Evolutionary conservation across 2,888 invertebrate genomes (phyloP), one percentile per base, ranked within the genome.

Genomic region (Ephialtes manifestator): DNA sequence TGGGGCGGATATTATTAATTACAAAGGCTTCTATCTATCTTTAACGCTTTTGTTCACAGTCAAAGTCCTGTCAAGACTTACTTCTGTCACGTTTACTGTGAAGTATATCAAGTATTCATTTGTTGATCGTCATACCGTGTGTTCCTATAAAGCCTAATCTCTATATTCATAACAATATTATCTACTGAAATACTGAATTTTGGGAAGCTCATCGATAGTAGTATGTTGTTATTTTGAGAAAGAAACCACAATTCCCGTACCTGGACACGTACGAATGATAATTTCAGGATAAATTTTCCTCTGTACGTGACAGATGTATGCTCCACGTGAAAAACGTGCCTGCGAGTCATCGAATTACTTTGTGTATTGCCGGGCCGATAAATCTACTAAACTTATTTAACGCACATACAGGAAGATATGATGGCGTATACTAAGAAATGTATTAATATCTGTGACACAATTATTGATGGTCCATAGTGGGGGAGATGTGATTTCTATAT

Each of bases 311-410:
- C 75, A 46, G 39, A 13, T 18, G 24, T 46, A 10, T n/a, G 43
- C 43, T 58, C 24, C 55, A 53, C 58, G 58, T 60, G 18, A 31
- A 1, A 51, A 75, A 65, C 75, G 75, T 75, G 75, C 51, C 51
- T 18, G 10, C 15, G 11, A 65, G 39, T 20, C 31, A 75, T 18
- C 63, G 39, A 10, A 39, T 71, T 39, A 20, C n/a, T 10, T 35
- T n/a, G 1, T 20, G 7, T 7, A 0, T 31, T 5, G 13, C 18
- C 51, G 35, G 18, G 2, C 13, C 46, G 18, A 70, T 70, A 51
- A 31, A 51, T 70, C 10, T 39, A 10, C 31, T 53, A 11, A 51
- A 31, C 39, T 55, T 20, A 11, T 8, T 53, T 18, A 70, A 53
- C 68, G 28, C 48, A 24, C 4, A 48, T 48, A 15, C 51, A 0